Conservation (phyloP, 2,797 vertebrate genomes). For the Chloroceryle amazona region DNA sequence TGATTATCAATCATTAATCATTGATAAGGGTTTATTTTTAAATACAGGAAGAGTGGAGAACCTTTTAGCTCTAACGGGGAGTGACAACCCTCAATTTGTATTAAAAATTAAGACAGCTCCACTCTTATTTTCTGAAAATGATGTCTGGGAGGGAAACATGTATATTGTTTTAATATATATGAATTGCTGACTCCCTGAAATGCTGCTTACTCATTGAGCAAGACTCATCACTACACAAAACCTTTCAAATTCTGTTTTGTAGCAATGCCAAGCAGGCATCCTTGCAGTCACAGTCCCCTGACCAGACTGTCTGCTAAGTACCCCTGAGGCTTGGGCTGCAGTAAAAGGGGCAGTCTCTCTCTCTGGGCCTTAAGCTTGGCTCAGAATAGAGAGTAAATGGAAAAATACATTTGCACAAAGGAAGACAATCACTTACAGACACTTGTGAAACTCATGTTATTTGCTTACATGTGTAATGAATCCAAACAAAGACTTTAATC, state of each 20-base stretch:
- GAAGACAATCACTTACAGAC: not conserved
- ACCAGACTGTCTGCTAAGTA: not conserved
- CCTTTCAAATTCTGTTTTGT: not conserved
- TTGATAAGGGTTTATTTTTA: not conserved
- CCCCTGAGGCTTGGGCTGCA: not conserved
- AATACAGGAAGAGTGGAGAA: not conserved
- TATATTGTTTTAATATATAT: not conserved
- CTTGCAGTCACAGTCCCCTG: not conserved
- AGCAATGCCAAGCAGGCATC: not conserved
- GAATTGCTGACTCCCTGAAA: not conserved
- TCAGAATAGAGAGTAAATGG: not conserved
- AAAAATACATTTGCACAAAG: not conserved
- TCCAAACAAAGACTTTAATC: not conserved
- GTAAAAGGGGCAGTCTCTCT: not conserved
- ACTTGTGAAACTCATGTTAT: not conserved
- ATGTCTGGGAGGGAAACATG: not conserved
- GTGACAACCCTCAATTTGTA: not conserved
- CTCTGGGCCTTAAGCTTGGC: not conserved
- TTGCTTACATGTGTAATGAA: not conserved
- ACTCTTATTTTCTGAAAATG: not conserved
- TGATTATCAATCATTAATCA: not conserved
- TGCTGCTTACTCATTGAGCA: not conserved
- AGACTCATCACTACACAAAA: not conserved
- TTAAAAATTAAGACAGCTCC: not conserved
- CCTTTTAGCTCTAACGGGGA: not conserved